phyloP scores from a whole-genome alignment of 2,797 vertebrate species.

The Spatula clypeata region DNA sequence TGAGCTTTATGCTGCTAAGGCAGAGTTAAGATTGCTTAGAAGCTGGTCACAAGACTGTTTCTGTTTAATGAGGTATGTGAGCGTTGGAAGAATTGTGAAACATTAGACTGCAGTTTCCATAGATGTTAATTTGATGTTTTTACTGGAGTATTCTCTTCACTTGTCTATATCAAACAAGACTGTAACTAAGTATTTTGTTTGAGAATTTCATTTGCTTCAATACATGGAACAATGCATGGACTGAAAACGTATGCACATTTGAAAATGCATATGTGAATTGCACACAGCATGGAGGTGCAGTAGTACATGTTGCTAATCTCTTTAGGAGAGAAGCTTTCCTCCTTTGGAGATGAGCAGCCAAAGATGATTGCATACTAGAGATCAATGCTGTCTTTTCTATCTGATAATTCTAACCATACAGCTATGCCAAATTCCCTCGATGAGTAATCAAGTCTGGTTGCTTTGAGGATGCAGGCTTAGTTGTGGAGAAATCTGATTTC shows the following conservation, averaged over 20 bases:
- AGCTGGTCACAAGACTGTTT: conserved; percentile 16
- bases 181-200: conserved; percentile 30
- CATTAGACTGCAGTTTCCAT: conserved; percentile 42
- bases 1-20: neutral
- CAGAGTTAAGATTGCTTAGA: neutral
- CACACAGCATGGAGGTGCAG: neutral
- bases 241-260: neutral
- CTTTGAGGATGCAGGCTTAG: neutral
- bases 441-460: neutral
- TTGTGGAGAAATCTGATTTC: neutral
- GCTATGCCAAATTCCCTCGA: neutral
- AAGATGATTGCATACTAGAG: neutral
- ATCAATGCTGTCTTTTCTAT: neutral
- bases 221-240: neutral
- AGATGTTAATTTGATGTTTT: conserved; percentile 39
- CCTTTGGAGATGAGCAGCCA: neutral
- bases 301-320: neutral
- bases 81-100: conserved; percentile 51
- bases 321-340: neutral
- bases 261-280: neutral
- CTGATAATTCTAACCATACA: neutral
- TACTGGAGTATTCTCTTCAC: conserved; percentile 4
- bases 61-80: conserved; percentile 42
- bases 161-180: neutral
- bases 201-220: neutral